These are phyloP conservation scores for Apogon talboti DNA, from an alignment of 2,797 vertebrate species.

Conservation along the genomic window DNA sequence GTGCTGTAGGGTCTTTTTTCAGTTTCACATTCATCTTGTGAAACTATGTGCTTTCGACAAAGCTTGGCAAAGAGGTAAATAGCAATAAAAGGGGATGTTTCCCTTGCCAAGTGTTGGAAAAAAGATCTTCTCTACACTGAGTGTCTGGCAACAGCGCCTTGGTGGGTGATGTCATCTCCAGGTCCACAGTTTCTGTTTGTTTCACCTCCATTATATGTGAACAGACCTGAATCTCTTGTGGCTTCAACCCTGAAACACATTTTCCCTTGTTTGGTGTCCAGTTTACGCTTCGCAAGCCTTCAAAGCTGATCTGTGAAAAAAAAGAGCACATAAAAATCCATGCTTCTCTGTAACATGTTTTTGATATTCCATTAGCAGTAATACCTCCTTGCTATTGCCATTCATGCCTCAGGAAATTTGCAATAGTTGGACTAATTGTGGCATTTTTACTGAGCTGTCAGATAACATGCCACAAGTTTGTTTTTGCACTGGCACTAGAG, in stretches of 20 bases:
- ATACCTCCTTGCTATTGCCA: constrained; percentile 20
- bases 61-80: constrained; percentile 76
- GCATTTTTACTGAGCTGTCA: constrained; percentile 28
- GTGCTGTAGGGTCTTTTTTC: constrained; percentile 45
- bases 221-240: constrained; percentile 55
- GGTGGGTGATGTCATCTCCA: constrained; percentile 76
- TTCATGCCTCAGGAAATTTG: constrained; percentile 17
- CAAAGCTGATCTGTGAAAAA: constrained; percentile 19
- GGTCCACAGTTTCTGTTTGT: constrained; percentile 74
- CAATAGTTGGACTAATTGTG: constrained; percentile 9
- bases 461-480: constrained; percentile 7
- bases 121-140: constrained; percentile 68
- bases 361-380: constrained; percentile 26
- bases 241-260: constrained; percentile 61
- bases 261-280: constrained; percentile 63
- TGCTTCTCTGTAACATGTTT: constrained; percentile 20
- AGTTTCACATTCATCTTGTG: constrained; percentile 72
- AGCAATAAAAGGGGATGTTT: constrained; percentile 73
- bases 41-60: constrained; percentile 74
- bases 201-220: constrained; percentile 73
- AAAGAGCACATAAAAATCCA: constrained; percentile 14
- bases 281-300: constrained; percentile 29
- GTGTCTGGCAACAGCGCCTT: constrained; percentile 68
- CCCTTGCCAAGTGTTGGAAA: constrained; percentile 74
- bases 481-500: constrained; percentile 12